Percentiles rank a stretch among this genome's conserved stretches.
phyloP scores from a whole-genome alignment of 2,888 invertebrate genomes.

The Colletes collaris region DNA sequence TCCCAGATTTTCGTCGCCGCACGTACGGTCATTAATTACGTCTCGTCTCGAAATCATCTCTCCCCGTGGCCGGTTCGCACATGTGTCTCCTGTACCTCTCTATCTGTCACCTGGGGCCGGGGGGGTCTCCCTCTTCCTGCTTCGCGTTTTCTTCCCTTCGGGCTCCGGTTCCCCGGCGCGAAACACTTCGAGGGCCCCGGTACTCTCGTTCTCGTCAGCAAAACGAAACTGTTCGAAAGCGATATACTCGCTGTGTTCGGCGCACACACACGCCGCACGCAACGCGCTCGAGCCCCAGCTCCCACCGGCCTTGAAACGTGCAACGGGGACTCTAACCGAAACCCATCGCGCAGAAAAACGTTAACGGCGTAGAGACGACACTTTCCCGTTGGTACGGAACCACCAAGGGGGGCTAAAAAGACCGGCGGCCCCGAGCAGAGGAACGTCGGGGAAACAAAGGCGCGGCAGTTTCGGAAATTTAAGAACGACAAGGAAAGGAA shows the following conservation, averaged over 20 bases:
- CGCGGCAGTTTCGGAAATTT: slow-evolving; percentile 31
- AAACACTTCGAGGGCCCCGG: not conserved
- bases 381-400: not conserved
- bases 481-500: slow-evolving; percentile 47
- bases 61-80: not conserved
- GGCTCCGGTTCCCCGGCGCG: not conserved
- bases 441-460: slow-evolving; percentile 18
- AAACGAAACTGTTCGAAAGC: slow-evolving; percentile 10
- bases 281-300: slow-evolving; percentile 22
- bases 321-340: slow-evolving; percentile 31
- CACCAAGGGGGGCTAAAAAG: not conserved
- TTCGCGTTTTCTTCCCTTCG: slow-evolving; percentile 9
- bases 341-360: not conserved
- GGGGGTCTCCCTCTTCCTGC: not conserved
- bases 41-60: slow-evolving; percentile 21
- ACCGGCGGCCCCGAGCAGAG: not conserved
- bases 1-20: not conserved
- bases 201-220: slow-evolving; percentile 11
- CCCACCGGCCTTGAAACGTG: slow-evolving; percentile 46
- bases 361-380: too few relatives aligned
- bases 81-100: not conserved
- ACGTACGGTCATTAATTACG: slow-evolving; percentile 5
- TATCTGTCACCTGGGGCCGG: not conserved
- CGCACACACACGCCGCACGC: slow-evolving; percentile 6
- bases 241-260: slow-evolving; percentile 1